These are phyloP conservation scores for Peromyscus maniculatus DNA, from an alignment of 2,113 vertebrate genomes.

Conservation along the genomic window DNA sequence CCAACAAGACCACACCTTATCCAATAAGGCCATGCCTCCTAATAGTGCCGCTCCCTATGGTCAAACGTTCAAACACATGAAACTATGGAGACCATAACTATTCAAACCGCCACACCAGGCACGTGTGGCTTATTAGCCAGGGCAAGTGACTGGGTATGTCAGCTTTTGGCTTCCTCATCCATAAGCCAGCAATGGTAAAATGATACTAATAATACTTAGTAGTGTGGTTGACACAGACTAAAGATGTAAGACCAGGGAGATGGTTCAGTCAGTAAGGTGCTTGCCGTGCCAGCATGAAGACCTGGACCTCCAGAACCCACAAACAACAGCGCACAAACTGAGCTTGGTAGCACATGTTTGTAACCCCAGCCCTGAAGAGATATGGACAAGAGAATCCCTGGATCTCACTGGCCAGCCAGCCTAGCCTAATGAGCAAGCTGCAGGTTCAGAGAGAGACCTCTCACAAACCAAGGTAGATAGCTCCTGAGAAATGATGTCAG, in stretches of 20 bases:
- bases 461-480: not conserved
- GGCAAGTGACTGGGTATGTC: not conserved
- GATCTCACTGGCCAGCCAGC: not conserved
- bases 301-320: not conserved
- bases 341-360: not conserved
- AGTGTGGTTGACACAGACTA: not conserved
- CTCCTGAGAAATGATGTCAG: not conserved
- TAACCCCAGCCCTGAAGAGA: not conserved
- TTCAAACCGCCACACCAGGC: not conserved
- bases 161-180: not conserved
- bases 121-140: not conserved
- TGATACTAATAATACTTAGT: not conserved
- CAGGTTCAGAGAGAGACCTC: no score
- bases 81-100: not conserved
- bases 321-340: not conserved
- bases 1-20: not conserved
- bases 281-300: not conserved
- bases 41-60: not conserved
- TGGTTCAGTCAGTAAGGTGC: not conserved
- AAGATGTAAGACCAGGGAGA: not conserved
- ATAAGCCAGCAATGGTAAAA: not conserved
- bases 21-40: not conserved
- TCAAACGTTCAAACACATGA: not conserved
- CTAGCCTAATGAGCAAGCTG: not conserved
- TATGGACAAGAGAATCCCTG: not conserved